Evolutionary conservation across 2,113 vertebrate genomes (phyloP), one percentile per base, ranked within the genome.

Genomic region (Solenodon paradoxus): DNA sequence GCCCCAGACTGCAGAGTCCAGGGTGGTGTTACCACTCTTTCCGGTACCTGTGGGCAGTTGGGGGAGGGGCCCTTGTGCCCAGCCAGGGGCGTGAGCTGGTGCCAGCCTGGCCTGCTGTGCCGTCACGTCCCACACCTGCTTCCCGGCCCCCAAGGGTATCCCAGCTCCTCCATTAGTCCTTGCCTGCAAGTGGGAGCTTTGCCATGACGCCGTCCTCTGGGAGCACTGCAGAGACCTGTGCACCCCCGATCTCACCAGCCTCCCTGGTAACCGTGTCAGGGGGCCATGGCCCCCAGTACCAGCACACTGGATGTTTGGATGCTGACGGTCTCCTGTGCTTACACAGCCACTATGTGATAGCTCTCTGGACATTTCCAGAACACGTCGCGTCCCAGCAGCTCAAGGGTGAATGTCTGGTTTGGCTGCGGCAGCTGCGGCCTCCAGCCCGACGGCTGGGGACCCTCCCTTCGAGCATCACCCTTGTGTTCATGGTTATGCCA

Each of bases 151-250:
- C 11, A 10, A 32, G 13, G 7, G 61, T 30, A 16, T 55, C 57
- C 75, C 61, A 19, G 24, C 47, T 82, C 59, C 53, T 17, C 8
- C 3, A 19, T 9, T 15, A 7, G 57, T 15, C 47, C 63, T 72
- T 26, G 12, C 22, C 9, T 30, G 59, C 64, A 32, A 24, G 55
- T 5, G 24, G 47, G 64, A 20, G 45, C 80, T 71, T 42, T 26
- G 63, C 86, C 45, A 7, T n/a, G 63, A 45, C 0, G 17, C 57
- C 0, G 0, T 20, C 20, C 49, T 22, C 20, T 1, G 8, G 0
- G 1, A 12, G 47, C 51, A 53, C 42, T 38, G 32, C 11, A 1
- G 15, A 22, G 61, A 3, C 38, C 0, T 10, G 22, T 8, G 2
- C 16, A 1, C 42, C 6, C 0, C 0, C 7, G 42, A 59, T 24